Percentiles rank a stretch among this genome's conserved stretches.
phyloP scores from a whole-genome alignment of 1,140 invertebrate species.

The Sycobia sp. region DNA sequence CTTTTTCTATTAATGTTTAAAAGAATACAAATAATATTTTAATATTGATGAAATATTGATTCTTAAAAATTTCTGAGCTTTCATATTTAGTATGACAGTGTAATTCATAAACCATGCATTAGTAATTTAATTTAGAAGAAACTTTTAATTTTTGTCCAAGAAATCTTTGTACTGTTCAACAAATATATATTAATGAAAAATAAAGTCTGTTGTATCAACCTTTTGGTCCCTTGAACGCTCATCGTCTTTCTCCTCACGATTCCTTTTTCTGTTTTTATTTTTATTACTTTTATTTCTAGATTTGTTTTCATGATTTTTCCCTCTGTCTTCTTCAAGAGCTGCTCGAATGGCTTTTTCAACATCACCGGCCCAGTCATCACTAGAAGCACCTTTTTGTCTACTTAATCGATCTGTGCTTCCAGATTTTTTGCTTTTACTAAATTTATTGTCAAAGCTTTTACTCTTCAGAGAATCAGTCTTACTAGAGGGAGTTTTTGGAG shows the following conservation, averaged over 20 bases:
- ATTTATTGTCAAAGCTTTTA: slow-evolving; percentile 50
- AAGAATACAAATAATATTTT: background rate
- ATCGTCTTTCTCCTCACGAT: slow-evolving; percentile 61
- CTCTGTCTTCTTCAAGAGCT: slow-evolving; percentile 63
- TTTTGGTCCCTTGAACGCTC: slow-evolving; percentile 58
- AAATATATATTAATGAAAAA: no score
- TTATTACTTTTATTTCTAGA: slow-evolving; percentile 52
- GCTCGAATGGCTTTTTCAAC: slow-evolving; percentile 77
- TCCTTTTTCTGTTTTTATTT: slow-evolving; percentile 53
- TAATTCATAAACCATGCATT: no score
- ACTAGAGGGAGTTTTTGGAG: slow-evolving; percentile 1
- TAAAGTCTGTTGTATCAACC: no score
- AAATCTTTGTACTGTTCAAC: no score
- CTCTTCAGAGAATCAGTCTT: slow-evolving; percentile 45
- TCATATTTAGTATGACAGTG: slow-evolving; percentile 10
- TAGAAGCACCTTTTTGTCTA: slow-evolving; percentile 58
- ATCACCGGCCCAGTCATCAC: slow-evolving; percentile 76
- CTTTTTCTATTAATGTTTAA: slow-evolving; percentile 46
- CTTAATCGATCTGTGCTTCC: slow-evolving; percentile 44
- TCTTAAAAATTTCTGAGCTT: background rate
- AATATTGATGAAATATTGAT: background rate
- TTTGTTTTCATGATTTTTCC: slow-evolving; percentile 62
- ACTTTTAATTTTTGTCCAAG: background rate
- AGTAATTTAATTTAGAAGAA: slow-evolving; percentile 1
- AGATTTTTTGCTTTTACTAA: slow-evolving; percentile 51